Percentiles rank a stretch among this genome's conserved stretches.
Conservation (phyloP, 2,113 vertebrate species). For the Arothron firmamentum region DNA sequence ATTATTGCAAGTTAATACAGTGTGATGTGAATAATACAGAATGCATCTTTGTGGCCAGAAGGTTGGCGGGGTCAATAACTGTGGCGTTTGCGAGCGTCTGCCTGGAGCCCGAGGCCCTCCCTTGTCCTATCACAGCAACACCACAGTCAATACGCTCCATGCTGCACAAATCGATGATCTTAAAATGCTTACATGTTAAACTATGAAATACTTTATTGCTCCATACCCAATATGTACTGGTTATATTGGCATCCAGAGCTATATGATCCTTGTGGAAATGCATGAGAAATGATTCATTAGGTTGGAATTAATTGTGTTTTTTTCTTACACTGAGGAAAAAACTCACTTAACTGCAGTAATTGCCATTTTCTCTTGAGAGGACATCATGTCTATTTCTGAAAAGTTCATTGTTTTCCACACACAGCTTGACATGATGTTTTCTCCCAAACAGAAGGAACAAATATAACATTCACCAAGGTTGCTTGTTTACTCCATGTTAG, state of each 20-base stretch:
- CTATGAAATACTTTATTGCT: slow-evolving; percentile 79
- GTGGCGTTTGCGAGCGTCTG: slow-evolving; percentile 65
- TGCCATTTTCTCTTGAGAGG: slow-evolving; percentile 20
- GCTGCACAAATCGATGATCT: slow-evolving; percentile 74
- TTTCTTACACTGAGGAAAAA: too few species aligned
- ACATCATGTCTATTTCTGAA: slow-evolving; percentile 33
- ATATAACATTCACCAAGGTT: slow-evolving; percentile 8
- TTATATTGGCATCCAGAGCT: slow-evolving; percentile 58
- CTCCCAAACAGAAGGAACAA: slow-evolving; percentile 11
- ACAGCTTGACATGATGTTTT: slow-evolving; percentile 35
- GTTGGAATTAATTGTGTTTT: too few species aligned
- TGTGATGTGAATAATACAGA: slow-evolving; percentile 22
- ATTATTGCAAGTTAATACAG: slow-evolving; percentile 30
- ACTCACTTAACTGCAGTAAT: too few species aligned
- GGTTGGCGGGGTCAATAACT: slow-evolving; percentile 76
- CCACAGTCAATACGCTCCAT: slow-evolving; percentile 74
- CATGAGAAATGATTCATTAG: slow-evolving; percentile 27
- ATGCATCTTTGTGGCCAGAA: slow-evolving; percentile 58
- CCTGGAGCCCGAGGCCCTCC: slow-evolving; percentile 68
- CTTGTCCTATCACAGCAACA: slow-evolving; percentile 73
- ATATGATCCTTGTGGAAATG: slow-evolving; percentile 46
- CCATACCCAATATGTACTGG: slow-evolving; percentile 53
- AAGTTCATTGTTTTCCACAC: slow-evolving; percentile 28
- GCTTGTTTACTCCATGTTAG: slow-evolving; percentile 49
- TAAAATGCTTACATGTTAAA: slow-evolving; percentile 81